Conservation (phyloP, 2,113 vertebrate genomes). For the Macrotis lagotis region DNA sequence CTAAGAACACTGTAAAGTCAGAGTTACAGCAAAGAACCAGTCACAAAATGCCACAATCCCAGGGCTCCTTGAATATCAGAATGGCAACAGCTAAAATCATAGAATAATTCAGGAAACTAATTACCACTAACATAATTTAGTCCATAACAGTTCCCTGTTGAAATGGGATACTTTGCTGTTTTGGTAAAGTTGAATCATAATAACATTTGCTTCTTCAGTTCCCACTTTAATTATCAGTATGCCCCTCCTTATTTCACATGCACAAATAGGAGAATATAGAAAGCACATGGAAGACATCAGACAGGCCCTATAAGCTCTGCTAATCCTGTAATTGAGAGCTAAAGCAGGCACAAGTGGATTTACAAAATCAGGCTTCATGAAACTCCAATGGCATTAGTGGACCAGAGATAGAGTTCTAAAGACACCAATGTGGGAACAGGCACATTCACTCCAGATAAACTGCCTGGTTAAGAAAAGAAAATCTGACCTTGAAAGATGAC, state of each 20-base stretch:
- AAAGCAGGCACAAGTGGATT: slow-evolving; percentile 74
- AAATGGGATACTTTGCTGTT: neutral
- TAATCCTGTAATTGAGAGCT: slow-evolving; percentile 73
- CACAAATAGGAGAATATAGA: slow-evolving; percentile 50
- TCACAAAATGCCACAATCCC: neutral
- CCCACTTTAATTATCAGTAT: slow-evolving; percentile 26
- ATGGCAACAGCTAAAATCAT: neutral
- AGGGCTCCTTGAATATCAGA: neutral
- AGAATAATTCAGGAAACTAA: neutral
- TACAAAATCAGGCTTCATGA: slow-evolving; percentile 72
- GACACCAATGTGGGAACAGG: neutral
- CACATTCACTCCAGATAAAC: neutral
- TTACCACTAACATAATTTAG: neutral
- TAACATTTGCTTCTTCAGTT: slow-evolving; percentile 8
- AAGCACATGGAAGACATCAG: slow-evolving; percentile 61
- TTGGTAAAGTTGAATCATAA: neutral
- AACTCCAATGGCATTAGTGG: slow-evolving; percentile 68
- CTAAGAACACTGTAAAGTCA: neutral
- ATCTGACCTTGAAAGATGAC: neutral
- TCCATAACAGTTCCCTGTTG: neutral
- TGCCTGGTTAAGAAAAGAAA: neutral
- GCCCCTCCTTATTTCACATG: slow-evolving; percentile 47
- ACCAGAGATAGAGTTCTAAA: slow-evolving; percentile 44
- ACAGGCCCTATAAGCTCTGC: slow-evolving; percentile 65
- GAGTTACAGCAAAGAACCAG: neutral